These are phyloP conservation scores for Drosophila sp. DNA, from an alignment of 1,140 invertebrate genomes.

Conservation along the genomic window DNA sequence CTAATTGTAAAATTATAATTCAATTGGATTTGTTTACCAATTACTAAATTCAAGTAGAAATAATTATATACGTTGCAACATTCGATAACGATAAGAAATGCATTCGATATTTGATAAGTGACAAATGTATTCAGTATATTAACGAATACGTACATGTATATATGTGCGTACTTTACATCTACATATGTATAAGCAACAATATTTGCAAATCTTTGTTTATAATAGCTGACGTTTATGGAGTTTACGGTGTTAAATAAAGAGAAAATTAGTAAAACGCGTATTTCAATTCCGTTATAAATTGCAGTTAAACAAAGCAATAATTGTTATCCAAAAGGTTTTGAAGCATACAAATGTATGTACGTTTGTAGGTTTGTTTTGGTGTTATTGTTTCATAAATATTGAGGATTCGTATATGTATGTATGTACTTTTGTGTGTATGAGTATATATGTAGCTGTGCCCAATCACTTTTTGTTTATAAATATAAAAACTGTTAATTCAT, in stretches of 20 bases:
- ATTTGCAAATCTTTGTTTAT: conserved; percentile 79
- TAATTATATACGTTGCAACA: not conserved
- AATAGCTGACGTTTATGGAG: conserved; percentile 74
- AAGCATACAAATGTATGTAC: conserved; percentile 58
- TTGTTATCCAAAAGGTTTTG: conserved; percentile 44
- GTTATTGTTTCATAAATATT: conserved; percentile 70
- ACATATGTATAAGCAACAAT: conserved; percentile 75
- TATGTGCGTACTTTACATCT: conserved; percentile 33
- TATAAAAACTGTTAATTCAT: conserved; percentile 25
- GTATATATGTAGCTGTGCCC: conserved; percentile 32
- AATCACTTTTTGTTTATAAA: conserved; percentile 71
- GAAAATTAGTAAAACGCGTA: conserved; percentile 37
- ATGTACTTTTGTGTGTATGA: conserved; percentile 28
- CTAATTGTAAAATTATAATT: not conserved
- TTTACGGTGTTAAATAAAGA: conserved; percentile 66
- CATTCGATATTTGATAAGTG: conserved; percentile 40
- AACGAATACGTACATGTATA: conserved; percentile 46
- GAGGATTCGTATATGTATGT: conserved; percentile 44
- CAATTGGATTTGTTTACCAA: not conserved
- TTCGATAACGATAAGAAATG: conserved; percentile 22
- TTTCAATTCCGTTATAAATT: conserved; percentile 34
- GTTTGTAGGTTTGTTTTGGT: conserved; percentile 59
- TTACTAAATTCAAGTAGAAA: not conserved
- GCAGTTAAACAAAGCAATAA: conserved; percentile 28
- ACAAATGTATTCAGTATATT: conserved; percentile 40